A percentile compares a stretch with the other conserved stretches of the same genome.
phyloP scores from a whole-genome alignment of 2,113 vertebrate genomes.

The Mormoops blainvillei region DNA sequence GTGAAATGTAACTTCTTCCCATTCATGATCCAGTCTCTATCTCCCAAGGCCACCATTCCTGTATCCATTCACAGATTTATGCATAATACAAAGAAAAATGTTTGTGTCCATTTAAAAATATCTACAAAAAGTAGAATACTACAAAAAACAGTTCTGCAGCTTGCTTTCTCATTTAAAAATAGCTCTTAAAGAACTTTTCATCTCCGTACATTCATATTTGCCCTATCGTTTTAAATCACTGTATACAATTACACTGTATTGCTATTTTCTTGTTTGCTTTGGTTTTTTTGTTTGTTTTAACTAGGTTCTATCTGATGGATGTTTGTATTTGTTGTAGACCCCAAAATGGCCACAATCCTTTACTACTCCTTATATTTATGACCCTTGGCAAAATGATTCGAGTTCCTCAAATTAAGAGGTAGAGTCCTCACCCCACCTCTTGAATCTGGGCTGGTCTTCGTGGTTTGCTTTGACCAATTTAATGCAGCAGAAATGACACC shows the following conservation, averaged over 20 bases:
- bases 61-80: neutral
- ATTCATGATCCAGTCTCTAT: neutral
- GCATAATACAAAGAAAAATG: neutral
- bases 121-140: neutral
- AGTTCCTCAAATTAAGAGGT: neutral
- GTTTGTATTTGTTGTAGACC: neutral
- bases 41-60: neutral
- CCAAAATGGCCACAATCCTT: neutral
- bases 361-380: neutral
- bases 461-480: neutral
- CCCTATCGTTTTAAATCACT: neutral
- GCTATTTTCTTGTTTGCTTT: neutral
- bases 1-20: neutral
- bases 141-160: neutral
- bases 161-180: neutral
- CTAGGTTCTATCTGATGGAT: neutral
- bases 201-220: neutral
- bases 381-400: neutral
- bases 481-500: neutral
- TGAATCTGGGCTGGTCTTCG: neutral
- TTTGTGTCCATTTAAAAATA: neutral
- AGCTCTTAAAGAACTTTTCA: neutral
- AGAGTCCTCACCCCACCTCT: neutral
- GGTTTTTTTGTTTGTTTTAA: neutral
- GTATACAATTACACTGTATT: neutral